phyloP scores from a whole-genome alignment of 2,888 invertebrate genomes.

The Gasteruption jaculator region DNA sequence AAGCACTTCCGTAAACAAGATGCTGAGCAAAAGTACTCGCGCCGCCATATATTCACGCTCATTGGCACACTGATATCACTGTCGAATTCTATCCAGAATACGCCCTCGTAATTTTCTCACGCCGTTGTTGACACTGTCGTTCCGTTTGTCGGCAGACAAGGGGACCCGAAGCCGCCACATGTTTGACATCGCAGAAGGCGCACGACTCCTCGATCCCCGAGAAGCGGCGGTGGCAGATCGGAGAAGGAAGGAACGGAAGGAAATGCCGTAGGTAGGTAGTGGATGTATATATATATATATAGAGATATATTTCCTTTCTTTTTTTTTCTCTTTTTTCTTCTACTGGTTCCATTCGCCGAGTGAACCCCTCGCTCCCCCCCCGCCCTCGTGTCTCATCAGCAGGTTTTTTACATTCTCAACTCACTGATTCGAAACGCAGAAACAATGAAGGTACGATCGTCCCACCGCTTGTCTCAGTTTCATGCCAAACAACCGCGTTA shows the following conservation, averaged over 20 bases:
- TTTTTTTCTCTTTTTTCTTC: no score
- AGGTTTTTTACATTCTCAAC: neutral
- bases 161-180: no score
- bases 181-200: slow-evolving; percentile 36
- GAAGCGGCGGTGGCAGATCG: no score
- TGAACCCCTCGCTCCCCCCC: slow-evolving; percentile 18
- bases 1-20: slow-evolving; percentile 51
- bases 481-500: no score
- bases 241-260: no score
- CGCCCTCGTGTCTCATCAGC: slow-evolving; percentile 21
- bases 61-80: slow-evolving; percentile 43
- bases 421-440: no score
- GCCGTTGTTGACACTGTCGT: slow-evolving; percentile 29
- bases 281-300: no score
- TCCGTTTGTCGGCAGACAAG: slow-evolving; percentile 33
- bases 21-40: slow-evolving; percentile 49
- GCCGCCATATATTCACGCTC: slow-evolving; percentile 50
- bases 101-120: no score
- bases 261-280: no score
- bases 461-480: no score
- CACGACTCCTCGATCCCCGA: slow-evolving; percentile 6
- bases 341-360: slow-evolving; percentile 38
- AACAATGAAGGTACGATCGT: no score
- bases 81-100: slow-evolving; percentile 36
- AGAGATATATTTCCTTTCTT: no score